Evolutionary conservation across 2,113 vertebrate genomes (phyloP), one percentile per base, ranked within the genome.

Genomic region (Periophthalmus modestus): DNA sequence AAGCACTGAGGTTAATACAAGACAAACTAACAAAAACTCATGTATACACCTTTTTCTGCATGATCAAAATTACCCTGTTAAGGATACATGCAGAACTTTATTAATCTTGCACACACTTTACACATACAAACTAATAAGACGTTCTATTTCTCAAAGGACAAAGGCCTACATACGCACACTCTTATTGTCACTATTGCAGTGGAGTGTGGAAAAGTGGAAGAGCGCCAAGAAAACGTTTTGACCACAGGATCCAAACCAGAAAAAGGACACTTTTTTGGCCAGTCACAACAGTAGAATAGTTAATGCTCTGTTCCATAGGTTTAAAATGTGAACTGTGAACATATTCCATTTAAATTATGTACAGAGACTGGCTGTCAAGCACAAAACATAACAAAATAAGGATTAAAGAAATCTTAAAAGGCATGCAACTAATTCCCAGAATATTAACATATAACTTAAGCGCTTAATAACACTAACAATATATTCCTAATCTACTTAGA

Each of bases 71-170:
- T 75, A 68, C 33, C 75, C 89, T 70, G 85, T 83, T 82, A 75
- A 86, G 71, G 77, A 28, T 87, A 55, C 52, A 55, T 55, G 52
- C 52, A 55, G 52, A 55, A 81, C 74, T 85, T 70, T 71, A 80
- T 85, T 85, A 81, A 81, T 77, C 80, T 88, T 80, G 80, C 79
- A 87, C 80, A 79, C 72, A 84, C 84, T 90, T 86, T 83, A 79
- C 63, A 85, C 91, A 91, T 91, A 90, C 91, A 90, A 87, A 89
- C 84, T 84, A 77, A 79, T 80, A 78, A 78, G 68, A 28, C 67
- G 72, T 23, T 4, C 78, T 54, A 73, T 66, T 7, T 39, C 79
- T 63, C 68, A 76, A 69, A 79, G 63, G 15, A 68, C 78, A 73
- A 28, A 62, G 76, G 77, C 71, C 78, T 85, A 87, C 75, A 85